phyloP scores from a whole-genome alignment of 53 echinoderm and acorn worm genomes.

The Glandiceps talaboti region DNA sequence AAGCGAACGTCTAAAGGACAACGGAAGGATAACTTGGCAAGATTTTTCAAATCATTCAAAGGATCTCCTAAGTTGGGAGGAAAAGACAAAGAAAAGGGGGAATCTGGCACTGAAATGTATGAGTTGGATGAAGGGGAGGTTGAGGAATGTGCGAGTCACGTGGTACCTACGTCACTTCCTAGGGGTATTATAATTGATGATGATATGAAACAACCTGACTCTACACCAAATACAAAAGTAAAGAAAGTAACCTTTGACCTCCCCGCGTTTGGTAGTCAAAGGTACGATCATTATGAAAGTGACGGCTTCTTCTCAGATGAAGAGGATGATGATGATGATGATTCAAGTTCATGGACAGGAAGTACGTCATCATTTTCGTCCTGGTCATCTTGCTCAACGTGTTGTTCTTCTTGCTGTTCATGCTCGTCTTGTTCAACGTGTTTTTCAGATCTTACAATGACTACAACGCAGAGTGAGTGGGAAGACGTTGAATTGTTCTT shows the following conservation, averaged over 20 bases:
- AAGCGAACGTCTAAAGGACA: not conserved
- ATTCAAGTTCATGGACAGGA: not conserved
- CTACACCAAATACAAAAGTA: not conserved
- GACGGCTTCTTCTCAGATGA: not conserved
- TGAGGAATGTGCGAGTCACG: not conserved
- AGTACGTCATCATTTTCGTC: not conserved
- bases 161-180: not conserved
- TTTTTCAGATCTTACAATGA: not conserved
- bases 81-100: not conserved
- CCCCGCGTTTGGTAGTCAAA: not conserved
- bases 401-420: not conserved
- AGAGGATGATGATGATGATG: not conserved
- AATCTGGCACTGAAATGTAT: not conserved
- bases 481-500: not conserved
- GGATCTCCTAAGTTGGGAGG: not conserved
- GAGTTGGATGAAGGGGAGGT: not conserved
- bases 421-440: not conserved
- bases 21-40: not conserved
- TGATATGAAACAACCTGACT: too few relatives aligned
- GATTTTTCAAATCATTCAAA: not conserved
- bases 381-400: not conserved
- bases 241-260: not conserved
- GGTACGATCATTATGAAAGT: not conserved
- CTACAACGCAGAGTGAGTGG: not conserved
- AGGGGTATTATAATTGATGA: not conserved